Conservation (phyloP, 2,888 invertebrate species). For the Hyles lineata region DNA sequence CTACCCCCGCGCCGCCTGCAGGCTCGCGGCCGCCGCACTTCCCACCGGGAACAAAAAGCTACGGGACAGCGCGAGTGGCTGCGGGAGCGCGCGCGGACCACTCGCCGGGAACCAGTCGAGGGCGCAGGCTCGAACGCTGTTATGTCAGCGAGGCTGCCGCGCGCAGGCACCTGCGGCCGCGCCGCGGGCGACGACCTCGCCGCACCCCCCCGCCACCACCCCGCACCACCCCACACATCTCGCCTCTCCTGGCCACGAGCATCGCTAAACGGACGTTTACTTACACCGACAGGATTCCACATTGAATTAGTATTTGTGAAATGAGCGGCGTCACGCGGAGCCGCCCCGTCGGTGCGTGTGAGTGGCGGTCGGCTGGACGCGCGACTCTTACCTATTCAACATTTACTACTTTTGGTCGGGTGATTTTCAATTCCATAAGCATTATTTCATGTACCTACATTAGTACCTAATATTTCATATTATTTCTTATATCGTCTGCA, state of each 20-base stretch:
- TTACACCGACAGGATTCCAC: conserved; percentile 23
- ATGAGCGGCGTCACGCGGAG: too few relatives aligned
- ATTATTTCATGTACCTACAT: too few relatives aligned
- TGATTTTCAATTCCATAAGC: too few relatives aligned
- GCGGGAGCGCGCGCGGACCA: background rate
- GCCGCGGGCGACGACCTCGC: conserved; percentile 57
- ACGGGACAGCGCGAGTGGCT: conserved; percentile 10
- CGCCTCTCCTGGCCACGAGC: conserved; percentile 27
- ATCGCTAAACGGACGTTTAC: conserved; percentile 23
- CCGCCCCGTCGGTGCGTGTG: background rate
- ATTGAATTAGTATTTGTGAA: background rate
- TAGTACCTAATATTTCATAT: too few relatives aligned
- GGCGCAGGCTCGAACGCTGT: conserved; percentile 39
- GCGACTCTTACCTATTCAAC: background rate
- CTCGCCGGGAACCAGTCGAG: conserved; percentile 27
- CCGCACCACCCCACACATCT: conserved; percentile 4
- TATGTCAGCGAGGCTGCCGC: conserved; percentile 47
- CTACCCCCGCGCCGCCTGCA: background rate
- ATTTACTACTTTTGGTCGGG: background rate
- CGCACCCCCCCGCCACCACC: conserved; percentile 32
- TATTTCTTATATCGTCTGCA: too few relatives aligned
- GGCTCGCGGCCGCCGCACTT: background rate
- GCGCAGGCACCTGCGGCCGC: conserved; percentile 53
- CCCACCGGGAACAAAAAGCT: conserved; percentile 22
- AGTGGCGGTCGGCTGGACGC: background rate